Conservation (phyloP, 1,140 invertebrate genomes). For the Ridgeia piscesae region DNA sequence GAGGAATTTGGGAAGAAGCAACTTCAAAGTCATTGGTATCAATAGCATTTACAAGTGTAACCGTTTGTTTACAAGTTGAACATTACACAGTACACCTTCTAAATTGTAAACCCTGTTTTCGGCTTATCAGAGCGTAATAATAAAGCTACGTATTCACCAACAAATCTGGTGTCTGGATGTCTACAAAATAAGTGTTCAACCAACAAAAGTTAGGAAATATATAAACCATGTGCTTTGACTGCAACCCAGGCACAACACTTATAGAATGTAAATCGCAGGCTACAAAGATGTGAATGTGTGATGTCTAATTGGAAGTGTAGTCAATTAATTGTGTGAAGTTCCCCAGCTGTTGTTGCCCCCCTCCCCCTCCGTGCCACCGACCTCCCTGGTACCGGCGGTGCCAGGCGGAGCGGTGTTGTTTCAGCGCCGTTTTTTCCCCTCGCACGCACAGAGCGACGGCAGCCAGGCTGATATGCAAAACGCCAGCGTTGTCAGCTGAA, state of each 20-base stretch:
- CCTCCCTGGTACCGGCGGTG: neutral
- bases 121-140: too few species aligned
- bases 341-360: neutral
- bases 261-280: neutral
- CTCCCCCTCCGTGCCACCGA: neutral
- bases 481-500: neutral
- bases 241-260: neutral
- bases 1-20: too few species aligned
- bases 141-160: too few species aligned
- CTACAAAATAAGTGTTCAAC: too few species aligned
- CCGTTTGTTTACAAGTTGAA: too few species aligned
- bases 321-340: neutral
- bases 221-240: neutral
- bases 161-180: too few species aligned
- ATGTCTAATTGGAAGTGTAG: neutral
- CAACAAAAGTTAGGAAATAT: too few species aligned
- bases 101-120: too few species aligned
- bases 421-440: neutral
- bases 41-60: too few species aligned
- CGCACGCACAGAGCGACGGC: neutral
- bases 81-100: too few species aligned
- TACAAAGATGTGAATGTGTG: constrained; percentile 5
- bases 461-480: neutral
- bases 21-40: too few species aligned
- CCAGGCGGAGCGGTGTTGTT: neutral